Conservation (phyloP, 2,113 vertebrate genomes). For the Aptenodytes forsteri region DNA sequence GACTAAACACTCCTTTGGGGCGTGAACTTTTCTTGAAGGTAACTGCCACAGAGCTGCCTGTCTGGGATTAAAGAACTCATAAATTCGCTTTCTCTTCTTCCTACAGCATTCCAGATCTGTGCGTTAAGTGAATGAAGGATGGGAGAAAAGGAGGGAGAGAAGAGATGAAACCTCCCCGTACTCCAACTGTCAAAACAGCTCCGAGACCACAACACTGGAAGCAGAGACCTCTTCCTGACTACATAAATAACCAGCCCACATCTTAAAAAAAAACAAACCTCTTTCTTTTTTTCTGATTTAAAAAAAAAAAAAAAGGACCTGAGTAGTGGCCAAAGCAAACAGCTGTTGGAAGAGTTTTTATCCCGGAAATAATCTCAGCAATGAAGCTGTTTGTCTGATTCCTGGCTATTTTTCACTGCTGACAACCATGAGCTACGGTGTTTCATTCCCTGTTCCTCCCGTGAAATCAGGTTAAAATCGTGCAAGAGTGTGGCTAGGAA, state of each 20-base stretch:
- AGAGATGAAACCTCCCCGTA: constrained; percentile 32
- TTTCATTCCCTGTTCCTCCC: constrained; percentile 53
- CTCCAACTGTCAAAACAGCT: constrained; percentile 82
- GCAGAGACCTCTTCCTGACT: constrained; percentile 78
- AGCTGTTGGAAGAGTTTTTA: constrained; percentile 83
- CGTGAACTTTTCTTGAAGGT: constrained; percentile 83
- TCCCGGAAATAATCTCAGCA: constrained; percentile 84
- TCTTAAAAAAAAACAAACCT: constrained; percentile 62
- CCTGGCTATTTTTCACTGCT: constrained; percentile 82
- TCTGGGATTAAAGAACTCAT: constrained; percentile 75
- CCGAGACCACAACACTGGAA: constrained; percentile 74
- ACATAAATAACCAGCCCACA: constrained; percentile 78
- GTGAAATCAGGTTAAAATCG: constrained; percentile 75
- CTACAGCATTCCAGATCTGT: constrained; percentile 66
- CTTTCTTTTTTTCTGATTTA: not conserved
- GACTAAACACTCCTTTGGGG: constrained; percentile 85
- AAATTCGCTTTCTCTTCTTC: constrained; percentile 53
- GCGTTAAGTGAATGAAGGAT: constrained; percentile 45
- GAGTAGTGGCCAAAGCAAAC: constrained; percentile 80
- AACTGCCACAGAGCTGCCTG: constrained; percentile 73
- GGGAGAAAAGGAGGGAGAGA: constrained; percentile 8
- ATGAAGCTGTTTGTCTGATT: constrained; percentile 83
- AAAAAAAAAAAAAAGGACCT: not conserved
- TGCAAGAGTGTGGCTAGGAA: constrained; percentile 22
- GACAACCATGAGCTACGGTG: constrained; percentile 72